These are phyloP conservation scores for Steromphala cineraria DNA, from an alignment of 2,888 invertebrate genomes.

Conservation along the genomic window DNA sequence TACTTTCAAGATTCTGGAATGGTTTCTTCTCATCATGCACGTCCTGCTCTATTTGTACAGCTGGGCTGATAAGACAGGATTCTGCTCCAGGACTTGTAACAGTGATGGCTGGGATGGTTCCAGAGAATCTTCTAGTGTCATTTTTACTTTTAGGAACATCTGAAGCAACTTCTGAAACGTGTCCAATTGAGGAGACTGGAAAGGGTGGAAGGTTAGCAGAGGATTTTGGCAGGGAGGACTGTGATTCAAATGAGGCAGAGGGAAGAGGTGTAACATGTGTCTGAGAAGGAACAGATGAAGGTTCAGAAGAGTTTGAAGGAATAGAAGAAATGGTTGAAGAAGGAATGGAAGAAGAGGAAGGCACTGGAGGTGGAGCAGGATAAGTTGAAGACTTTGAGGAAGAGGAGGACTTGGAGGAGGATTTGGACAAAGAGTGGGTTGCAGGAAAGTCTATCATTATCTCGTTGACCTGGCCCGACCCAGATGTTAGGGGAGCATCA, in stretches of 20 bases:
- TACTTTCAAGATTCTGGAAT: neutral
- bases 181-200: too few species aligned
- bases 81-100: neutral
- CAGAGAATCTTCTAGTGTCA: neutral
- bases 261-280: too few species aligned
- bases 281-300: neutral
- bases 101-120: neutral
- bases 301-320: neutral
- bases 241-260: neutral
- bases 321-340: neutral
- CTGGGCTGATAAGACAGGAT: neutral
- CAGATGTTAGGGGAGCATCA: constrained; percentile 27
- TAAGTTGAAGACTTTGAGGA: neutral
- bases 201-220: too few species aligned
- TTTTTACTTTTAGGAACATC: neutral
- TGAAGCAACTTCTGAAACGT: too few species aligned
- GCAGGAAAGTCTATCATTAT: constrained; percentile 29
- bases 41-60: neutral
- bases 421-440: neutral
- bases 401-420: neutral
- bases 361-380: neutral
- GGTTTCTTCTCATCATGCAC: neutral
- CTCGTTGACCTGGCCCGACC: neutral
- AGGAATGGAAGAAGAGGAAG: neutral
- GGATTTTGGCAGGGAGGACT: too few species aligned